A percentile compares a stretch with the other conserved stretches of the same genome.
Conservation (phyloP, 35 echinoderm and acorn worm species). For the Apostichopus californicus region DNA sequence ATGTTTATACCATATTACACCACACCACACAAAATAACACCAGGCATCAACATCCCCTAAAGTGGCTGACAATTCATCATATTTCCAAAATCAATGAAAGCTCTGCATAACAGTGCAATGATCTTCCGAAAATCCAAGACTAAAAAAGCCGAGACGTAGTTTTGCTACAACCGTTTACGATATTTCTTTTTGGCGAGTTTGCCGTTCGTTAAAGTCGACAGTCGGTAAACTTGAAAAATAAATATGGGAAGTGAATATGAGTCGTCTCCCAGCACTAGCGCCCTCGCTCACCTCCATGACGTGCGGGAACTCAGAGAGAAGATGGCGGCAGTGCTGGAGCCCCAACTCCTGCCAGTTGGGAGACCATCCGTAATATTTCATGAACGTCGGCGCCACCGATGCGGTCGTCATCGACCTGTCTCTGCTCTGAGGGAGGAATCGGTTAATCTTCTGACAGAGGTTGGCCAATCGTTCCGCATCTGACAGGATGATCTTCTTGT, state of each 20-base stretch:
- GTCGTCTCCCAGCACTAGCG: neutral
- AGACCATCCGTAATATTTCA: constrained; percentile 48
- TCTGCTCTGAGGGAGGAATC: constrained; percentile 68
- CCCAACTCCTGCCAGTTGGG: constrained; percentile 69
- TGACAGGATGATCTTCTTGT: constrained; percentile 72
- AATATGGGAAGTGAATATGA: neutral
- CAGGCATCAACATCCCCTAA: too few relatives aligned
- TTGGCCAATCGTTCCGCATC: constrained; percentile 70
- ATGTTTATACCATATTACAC: too few relatives aligned
- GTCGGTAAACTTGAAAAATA: neutral
- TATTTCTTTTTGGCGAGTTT: too few relatives aligned
- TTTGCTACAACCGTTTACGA: too few relatives aligned
- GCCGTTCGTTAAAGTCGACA: neutral
- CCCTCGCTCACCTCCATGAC: constrained; percentile 79
- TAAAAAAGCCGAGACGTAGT: neutral
- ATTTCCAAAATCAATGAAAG: neutral
- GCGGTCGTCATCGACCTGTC: constrained; percentile 62
- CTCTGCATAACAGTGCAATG: neutral
- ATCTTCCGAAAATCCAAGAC: neutral
- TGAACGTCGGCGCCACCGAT: constrained; percentile 53
- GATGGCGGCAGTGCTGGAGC: constrained; percentile 49
- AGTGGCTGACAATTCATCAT: too few relatives aligned
- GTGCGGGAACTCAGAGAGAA: constrained; percentile 76
- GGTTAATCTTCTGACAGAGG: constrained; percentile 62
- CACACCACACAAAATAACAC: too few relatives aligned